A percentile compares a stretch with the other conserved stretches of the same genome.
Evolutionary conservation across 2,113 vertebrate genomes (phyloP).

Genomic region (Labrus mixtus): DNA sequence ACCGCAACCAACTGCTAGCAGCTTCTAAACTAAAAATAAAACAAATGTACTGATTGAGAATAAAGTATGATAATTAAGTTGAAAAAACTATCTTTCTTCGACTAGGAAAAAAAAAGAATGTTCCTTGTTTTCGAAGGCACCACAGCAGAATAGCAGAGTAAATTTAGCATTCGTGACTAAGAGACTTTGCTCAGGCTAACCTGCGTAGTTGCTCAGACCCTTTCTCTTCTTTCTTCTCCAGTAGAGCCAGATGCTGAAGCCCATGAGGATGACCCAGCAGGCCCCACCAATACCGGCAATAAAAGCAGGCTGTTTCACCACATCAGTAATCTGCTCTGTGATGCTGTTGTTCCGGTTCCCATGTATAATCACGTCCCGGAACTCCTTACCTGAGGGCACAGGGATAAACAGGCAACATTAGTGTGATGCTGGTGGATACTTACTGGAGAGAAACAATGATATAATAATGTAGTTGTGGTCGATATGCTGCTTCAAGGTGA

Average conservation of each 20-base stretch:
- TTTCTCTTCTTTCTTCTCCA: slow-evolving; percentile 99
- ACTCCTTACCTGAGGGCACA: slow-evolving; percentile 80
- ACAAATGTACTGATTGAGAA: slow-evolving; percentile 9
- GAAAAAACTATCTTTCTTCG: slow-evolving; percentile 5
- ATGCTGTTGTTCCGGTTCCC: slow-evolving; percentile 97
- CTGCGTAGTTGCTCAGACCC: slow-evolving; percentile 99
- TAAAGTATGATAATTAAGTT: neutral
- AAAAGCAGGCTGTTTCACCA: slow-evolving; percentile 99
- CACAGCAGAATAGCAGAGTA: slow-evolving; percentile 3
- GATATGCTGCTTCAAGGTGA: slow-evolving; percentile 38
- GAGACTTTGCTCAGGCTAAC: slow-evolving; percentile 80
- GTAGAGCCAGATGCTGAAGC: slow-evolving; percentile 99
- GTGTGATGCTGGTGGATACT: neutral
- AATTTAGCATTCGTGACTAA: neutral
- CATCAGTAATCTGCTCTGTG: slow-evolving; percentile 98
- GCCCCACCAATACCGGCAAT: slow-evolving; percentile 98
- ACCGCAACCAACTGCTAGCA: neutral
- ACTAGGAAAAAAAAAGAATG: neutral
- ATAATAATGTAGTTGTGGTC: slow-evolving; percentile 9
- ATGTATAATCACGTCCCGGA: slow-evolving; percentile 93
- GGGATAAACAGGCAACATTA: slow-evolving; percentile 22
- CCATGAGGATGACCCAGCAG: slow-evolving; percentile 99
- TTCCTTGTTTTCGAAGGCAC: neutral
- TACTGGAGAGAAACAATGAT: slow-evolving; percentile 9
- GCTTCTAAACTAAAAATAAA: slow-evolving; percentile 20